These are phyloP conservation scores for Agrenia bidenticulata DNA, from an alignment of 2,888 invertebrate genomes.

Conservation along the genomic window DNA sequence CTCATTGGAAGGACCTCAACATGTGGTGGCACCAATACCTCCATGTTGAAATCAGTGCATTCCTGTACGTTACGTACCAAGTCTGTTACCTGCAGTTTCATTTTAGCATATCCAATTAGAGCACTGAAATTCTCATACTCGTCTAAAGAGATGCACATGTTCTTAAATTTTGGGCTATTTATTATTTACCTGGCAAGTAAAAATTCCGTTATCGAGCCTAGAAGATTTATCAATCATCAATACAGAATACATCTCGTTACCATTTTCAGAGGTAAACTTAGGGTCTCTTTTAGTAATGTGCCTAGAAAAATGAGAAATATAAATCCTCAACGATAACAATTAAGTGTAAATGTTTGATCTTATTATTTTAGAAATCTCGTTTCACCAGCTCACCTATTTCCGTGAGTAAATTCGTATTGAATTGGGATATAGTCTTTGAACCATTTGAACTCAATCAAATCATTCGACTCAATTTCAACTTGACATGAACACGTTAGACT, in stretches of 20 bases:
- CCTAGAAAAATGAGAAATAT: too few relatives aligned
- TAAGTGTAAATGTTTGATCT: too few relatives aligned
- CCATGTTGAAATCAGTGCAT: background rate
- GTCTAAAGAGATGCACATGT: background rate
- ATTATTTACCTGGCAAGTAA: conserved; percentile 71
- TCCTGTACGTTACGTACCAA: background rate
- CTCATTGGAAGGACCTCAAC: conserved; percentile 11
- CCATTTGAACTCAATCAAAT: background rate
- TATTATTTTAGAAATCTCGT: too few relatives aligned
- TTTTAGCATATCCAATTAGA: background rate
- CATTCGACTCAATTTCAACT: background rate
- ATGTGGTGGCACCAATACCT: background rate
- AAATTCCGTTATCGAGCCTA: conserved; percentile 71
- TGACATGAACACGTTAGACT: conserved; percentile 6
- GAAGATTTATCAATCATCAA: conserved; percentile 71
- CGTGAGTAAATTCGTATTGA: background rate
- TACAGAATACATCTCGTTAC: conserved; percentile 67
- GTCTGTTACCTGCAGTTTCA: conserved; percentile 1
- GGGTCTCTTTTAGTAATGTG: too few relatives aligned
- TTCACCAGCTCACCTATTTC: too few relatives aligned
- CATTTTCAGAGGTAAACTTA: too few relatives aligned
- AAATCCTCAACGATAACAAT: too few relatives aligned
- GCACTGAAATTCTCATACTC: too few relatives aligned
- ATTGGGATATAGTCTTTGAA: conserved; percentile 10
- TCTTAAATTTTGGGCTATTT: background rate